Evolutionary conservation across 2,888 invertebrate genomes (phyloP), one percentile per base, ranked within the genome.

Genomic region (Ormyrus pomaceus): DNA sequence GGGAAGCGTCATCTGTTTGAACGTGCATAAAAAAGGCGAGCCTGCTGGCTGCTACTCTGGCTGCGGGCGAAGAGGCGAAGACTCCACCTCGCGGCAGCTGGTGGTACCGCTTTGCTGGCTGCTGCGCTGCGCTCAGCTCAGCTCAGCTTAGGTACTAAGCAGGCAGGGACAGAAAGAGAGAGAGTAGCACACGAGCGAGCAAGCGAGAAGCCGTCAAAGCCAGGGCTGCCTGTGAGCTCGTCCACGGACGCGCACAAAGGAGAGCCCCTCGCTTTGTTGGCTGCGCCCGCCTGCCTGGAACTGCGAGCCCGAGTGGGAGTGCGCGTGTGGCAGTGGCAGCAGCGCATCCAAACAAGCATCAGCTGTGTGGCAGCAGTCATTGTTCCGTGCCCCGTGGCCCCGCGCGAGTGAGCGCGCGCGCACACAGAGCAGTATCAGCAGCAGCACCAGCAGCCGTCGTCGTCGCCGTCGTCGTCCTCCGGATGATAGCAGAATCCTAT

Each of bases 351-450:
- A 90, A 90, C 89, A 90, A 89, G 90, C 86, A 89, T 89, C 90
- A 90, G 90, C 90, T 90, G 90, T 89, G 89, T 89, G 82, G 83
- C 86, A 55, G 85, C 87, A 89, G 89, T 89, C 88, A 88, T 88
- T 89, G 88, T 89, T 89, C 87, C 86, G 85, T 51, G 13, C 9
- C 19, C 48, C 64, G 64, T 62, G 34, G 34, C 34, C 34, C 34
- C 34, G 34, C 34, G 34, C 34, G 34, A 34, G 34, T 34, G 34
- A 34, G 34, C 34, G 34, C 34, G 34, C 34, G 34, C 34, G 34
- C 34, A 34, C 34, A 34, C 34, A 34, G 34, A 34, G 34, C 34
- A 34, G 34, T 2, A 19, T 1, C 19, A 19, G 19, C 34, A 34
- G 34, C 34, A 34, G 34, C 19, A 19, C 1, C 34, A 34, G 34